Evolutionary conservation across 1,140 invertebrate species (phyloP), one percentile per base, ranked within the genome.

Genomic region (Wasmannia auropunctata): DNA sequence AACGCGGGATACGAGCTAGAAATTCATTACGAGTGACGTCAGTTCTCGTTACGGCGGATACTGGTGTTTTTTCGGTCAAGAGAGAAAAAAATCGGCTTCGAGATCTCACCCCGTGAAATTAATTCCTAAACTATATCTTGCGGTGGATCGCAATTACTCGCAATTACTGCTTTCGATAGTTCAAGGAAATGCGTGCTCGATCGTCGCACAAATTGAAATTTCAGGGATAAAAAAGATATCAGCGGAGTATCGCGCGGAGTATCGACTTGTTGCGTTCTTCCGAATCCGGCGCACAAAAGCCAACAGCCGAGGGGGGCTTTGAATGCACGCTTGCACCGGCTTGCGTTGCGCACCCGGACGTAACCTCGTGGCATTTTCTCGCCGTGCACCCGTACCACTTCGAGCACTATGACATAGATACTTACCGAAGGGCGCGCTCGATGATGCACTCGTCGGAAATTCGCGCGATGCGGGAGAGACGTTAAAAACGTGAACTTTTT

Each of bases 281-380:
- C n/a, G 34, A 72, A 34, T 11, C 34, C 5, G 28, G 34, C 40
- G 11, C 49, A 80, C 22, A 51, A 76, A 58, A 83, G 60, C 40
- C 51, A 85, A 75, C 31, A 58, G 40, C 60, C 58, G 70, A 69
- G 81, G 65, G 56, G 81, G 65, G 56, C 43, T 49, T 49, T 25
- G 37, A 43, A 34, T 22, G 34, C 40, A 63, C 40, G 60, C 31
- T 28, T 63, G 34, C n/a, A 31, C 40, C 51, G 14, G 31, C 43
- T 62, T 49, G 83, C 54, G 75, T 77, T n/a, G 86, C 54, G 49
- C 28, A 79, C 85, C 87, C 87, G 87, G 87, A 89, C 63, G 79
- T 90, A 90, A 90, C 87, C 88, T 87, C 87, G 77, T 90, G 88
- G 74, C 87, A 90, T 90, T 90, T 46, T 90, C 87, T 79, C 76